Evolutionary conservation across 2,888 invertebrate species (phyloP).

Genomic region (Ditula angustiorana): DNA sequence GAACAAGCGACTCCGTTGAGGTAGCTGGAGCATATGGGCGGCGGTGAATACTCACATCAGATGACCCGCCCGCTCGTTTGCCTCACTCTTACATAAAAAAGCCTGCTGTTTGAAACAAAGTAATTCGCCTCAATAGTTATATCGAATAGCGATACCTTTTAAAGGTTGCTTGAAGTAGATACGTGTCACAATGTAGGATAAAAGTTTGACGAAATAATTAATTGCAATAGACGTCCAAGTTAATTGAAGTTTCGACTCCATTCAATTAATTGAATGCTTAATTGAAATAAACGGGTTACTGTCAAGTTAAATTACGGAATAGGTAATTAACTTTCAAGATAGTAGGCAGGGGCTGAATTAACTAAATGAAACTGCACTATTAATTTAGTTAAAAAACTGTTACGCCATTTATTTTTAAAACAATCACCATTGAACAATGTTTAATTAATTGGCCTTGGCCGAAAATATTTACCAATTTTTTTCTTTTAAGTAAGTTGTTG

Average conservation of each 20-base stretch:
- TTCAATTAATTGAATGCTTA: constrained; percentile 11
- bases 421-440: background rate
- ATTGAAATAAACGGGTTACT: constrained; percentile 1
- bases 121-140: background rate
- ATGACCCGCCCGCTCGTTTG: too few species aligned
- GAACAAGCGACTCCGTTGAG: too few species aligned
- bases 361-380: background rate
- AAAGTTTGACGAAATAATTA: constrained; percentile 1
- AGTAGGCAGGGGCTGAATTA: background rate
- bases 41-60: too few species aligned
- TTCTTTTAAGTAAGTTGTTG: background rate
- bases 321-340: background rate
- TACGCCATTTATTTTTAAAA: background rate
- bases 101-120: too few species aligned
- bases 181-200: background rate
- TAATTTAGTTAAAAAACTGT: too few species aligned
- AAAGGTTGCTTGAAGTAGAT: background rate
- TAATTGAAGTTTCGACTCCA: constrained; percentile 15
- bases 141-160: background rate
- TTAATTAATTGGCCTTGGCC: background rate
- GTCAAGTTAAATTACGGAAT: constrained; percentile 7
- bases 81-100: too few species aligned
- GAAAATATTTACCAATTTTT: background rate
- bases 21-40: too few species aligned
- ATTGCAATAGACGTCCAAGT: background rate